These are phyloP conservation scores for Decapterus maruadsi DNA, from an alignment of 2,797 vertebrate genomes.

Conservation along the genomic window DNA sequence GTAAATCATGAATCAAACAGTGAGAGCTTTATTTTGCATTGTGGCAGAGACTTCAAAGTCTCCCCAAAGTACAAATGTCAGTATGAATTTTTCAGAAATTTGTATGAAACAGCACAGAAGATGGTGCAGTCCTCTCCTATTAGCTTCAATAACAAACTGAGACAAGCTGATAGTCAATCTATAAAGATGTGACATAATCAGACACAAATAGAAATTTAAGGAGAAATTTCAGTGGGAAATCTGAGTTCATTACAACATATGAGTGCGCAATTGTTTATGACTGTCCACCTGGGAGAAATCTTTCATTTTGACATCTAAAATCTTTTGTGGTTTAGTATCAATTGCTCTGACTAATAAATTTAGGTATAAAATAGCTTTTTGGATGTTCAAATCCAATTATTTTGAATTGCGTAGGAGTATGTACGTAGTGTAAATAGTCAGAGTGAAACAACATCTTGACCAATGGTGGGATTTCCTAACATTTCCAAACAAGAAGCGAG, in stretches of 20 bases:
- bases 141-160: not conserved
- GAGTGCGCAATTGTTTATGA: not conserved
- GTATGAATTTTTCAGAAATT: not conserved
- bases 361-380: constrained; percentile 5
- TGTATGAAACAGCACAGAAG: not conserved
- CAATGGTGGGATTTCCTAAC: constrained; percentile 56
- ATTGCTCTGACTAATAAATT: constrained; percentile 17
- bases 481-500: constrained; percentile 44
- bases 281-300: constrained; percentile 20
- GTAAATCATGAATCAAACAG: not conserved
- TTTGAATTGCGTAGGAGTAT: constrained; percentile 13
- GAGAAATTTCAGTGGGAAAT: not conserved
- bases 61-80: constrained; percentile 4
- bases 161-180: not conserved
- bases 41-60: not conserved
- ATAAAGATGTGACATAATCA: not conserved
- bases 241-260: not conserved
- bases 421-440: constrained; percentile 32
- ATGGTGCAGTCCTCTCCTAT: not conserved
- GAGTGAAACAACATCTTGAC: constrained; percentile 47
- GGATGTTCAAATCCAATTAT: constrained; percentile 22
- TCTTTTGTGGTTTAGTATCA: not conserved
- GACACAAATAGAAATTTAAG: not conserved
- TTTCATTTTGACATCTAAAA: constrained; percentile 24
- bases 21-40: not conserved